These are phyloP conservation scores for Gorsachius goisagi DNA, from an alignment of 2,113 vertebrate species.

Conservation along the genomic window DNA sequence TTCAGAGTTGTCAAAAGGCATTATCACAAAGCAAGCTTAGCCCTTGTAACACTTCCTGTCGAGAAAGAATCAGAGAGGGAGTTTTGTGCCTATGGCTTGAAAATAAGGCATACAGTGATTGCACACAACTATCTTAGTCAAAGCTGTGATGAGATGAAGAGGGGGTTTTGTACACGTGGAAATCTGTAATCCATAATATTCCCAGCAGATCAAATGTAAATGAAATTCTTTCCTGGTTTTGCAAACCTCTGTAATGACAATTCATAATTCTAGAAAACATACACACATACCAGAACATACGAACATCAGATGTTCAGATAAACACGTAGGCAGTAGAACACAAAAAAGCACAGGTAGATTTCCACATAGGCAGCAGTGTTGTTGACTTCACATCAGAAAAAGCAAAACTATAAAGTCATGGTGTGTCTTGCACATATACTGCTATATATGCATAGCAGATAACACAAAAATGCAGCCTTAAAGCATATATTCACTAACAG, in stretches of 20 bases:
- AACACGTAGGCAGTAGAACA: neutral
- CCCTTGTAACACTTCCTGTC: slow-evolving; percentile 6
- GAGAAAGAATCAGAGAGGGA: neutral
- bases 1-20: slow-evolving; percentile 38
- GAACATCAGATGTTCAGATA: neutral
- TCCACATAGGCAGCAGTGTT: neutral
- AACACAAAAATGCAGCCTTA: neutral
- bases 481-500: neutral
- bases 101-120: neutral
- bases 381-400: neutral
- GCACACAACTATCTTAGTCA: slow-evolving; percentile 16
- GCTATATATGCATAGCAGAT: neutral
- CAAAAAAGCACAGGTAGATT: neutral
- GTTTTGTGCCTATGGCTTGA: slow-evolving; percentile 20
- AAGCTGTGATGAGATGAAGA: neutral
- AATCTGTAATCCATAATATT: neutral
- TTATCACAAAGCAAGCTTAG: slow-evolving; percentile 14
- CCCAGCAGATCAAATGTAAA: neutral
- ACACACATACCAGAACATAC: neutral
- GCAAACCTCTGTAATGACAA: neutral
- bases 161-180: neutral
- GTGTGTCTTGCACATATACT: neutral
- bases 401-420: neutral
- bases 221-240: neutral
- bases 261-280: neutral